A percentile compares a stretch with the other conserved stretches of the same genome.
These are phyloP conservation scores for Aurelia coerulea DNA, from an alignment of 30 jellyfish, hydroid and myxozoan genomes.

Conservation along the genomic window DNA sequence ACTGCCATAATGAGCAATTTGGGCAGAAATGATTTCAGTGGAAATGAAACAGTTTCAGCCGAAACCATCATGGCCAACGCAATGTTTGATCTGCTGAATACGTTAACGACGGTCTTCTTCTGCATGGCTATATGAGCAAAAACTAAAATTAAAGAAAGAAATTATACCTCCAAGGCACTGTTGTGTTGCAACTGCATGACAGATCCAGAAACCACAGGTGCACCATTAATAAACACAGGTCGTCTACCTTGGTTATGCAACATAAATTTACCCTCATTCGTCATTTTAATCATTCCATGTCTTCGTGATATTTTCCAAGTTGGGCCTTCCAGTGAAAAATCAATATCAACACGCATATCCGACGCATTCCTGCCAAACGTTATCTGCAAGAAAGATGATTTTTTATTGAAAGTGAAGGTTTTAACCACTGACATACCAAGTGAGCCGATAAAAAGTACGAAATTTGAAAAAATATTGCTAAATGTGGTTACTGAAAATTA, in stretches of 20 bases:
- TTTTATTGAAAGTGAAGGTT: not conserved
- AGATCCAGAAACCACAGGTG: conserved; percentile 73
- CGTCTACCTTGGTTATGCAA: conserved; percentile 78
- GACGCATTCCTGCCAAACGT: conserved; percentile 82
- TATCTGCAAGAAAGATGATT: conserved; percentile 42
- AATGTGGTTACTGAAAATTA: no score
- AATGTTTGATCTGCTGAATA: no score
- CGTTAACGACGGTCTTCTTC: no score
- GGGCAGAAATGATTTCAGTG: no score
- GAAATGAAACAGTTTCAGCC: no score
- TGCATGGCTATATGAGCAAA: no score
- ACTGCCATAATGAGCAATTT: no score
- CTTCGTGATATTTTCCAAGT: conserved; percentile 89
- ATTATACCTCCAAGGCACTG: conserved; percentile 66
- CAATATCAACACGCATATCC: conserved; percentile 83
- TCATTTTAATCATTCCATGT: conserved; percentile 71
- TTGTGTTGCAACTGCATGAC: conserved; percentile 63
- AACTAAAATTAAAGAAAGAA: no score
- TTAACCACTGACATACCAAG: not conserved
- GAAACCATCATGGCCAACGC: no score
- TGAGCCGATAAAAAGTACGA: not conserved
- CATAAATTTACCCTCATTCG: conserved; percentile 62
- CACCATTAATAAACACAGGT: conserved; percentile 88
- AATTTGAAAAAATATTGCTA: not conserved
- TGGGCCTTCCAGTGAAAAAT: conserved; percentile 97